phyloP scores from a whole-genome alignment of 2,113 vertebrate species.

The Vanacampus margaritifer region DNA sequence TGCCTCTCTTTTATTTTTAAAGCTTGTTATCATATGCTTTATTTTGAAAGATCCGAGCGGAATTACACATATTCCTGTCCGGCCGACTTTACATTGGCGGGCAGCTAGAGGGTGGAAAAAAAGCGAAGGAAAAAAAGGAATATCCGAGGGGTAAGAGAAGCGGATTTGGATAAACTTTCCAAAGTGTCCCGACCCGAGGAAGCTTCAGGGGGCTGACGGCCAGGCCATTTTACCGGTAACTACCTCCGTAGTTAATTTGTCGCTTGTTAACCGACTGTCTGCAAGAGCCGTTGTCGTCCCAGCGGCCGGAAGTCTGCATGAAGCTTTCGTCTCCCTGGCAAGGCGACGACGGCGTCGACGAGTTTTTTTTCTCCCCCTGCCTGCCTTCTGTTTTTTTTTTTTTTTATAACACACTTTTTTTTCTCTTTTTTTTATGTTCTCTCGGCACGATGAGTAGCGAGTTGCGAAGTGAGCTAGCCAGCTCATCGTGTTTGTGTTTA shows the following conservation, averaged over 20 bases:
- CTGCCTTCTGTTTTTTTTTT: constrained; percentile 50
- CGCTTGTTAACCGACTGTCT: constrained; percentile 53
- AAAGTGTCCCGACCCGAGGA: constrained; percentile 71
- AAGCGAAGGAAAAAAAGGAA: constrained; percentile 62
- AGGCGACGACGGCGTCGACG: constrained; percentile 62
- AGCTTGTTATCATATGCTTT: not conserved
- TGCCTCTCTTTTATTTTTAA: not conserved
- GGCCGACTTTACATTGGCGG: constrained; percentile 15
- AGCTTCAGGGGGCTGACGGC: constrained; percentile 65
- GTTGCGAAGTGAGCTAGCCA: constrained; percentile 58
- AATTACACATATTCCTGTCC: not conserved
- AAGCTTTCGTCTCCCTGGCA: constrained; percentile 70
- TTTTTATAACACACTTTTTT: constrained; percentile 51
- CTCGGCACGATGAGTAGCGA: constrained; percentile 61
- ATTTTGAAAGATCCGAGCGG: constrained; percentile 39
- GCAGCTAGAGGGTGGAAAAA: constrained; percentile 53
- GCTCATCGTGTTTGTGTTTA: constrained; percentile 38
- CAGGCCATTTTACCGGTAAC: constrained; percentile 70
- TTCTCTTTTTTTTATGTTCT: constrained; percentile 71
- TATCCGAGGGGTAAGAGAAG: constrained; percentile 64
- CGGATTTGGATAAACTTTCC: constrained; percentile 76
- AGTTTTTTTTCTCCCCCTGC: constrained; percentile 43
- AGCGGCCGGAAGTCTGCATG: constrained; percentile 78
- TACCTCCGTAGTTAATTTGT: constrained; percentile 52
- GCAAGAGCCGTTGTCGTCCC: constrained; percentile 63